phyloP scores from a whole-genome alignment of 2,797 vertebrate species.

The Dromococcyx pavoninus region DNA sequence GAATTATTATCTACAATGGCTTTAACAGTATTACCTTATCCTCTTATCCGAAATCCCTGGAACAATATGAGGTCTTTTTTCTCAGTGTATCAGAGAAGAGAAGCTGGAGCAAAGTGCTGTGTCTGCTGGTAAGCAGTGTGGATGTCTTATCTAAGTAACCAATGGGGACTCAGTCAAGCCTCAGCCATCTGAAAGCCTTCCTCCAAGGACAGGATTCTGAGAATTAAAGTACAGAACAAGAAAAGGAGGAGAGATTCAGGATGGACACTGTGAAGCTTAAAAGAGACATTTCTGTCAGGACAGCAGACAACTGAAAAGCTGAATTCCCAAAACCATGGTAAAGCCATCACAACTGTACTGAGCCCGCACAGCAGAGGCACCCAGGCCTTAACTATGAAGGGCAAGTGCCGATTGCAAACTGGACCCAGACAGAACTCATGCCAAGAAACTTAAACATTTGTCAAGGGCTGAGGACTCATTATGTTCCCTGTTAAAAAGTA shows the following conservation, averaged over 20 bases:
- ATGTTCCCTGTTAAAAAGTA: background rate
- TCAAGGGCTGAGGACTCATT: background rate
- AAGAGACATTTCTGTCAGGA: background rate
- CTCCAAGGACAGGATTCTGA: background rate
- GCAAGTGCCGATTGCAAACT: accelerated
- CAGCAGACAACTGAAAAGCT: background rate
- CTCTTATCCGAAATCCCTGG: background rate
- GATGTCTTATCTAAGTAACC: background rate
- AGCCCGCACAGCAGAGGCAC: background rate
- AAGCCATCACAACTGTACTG: background rate
- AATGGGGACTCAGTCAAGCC: background rate
- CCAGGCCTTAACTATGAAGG: background rate
- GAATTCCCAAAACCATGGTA: background rate
- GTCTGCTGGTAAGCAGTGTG: background rate
- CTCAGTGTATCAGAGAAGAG: background rate
- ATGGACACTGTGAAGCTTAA: background rate
- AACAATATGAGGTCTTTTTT: background rate
- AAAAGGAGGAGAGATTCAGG: background rate
- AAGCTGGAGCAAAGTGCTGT: background rate
- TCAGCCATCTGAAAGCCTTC: background rate
- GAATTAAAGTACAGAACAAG: background rate
- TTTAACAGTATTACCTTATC: background rate
- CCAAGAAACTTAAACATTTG: background rate
- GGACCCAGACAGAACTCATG: background rate
- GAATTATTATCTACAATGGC: background rate